phyloP scores from a whole-genome alignment of 2,888 invertebrate species.

The Rhagium mordax region DNA sequence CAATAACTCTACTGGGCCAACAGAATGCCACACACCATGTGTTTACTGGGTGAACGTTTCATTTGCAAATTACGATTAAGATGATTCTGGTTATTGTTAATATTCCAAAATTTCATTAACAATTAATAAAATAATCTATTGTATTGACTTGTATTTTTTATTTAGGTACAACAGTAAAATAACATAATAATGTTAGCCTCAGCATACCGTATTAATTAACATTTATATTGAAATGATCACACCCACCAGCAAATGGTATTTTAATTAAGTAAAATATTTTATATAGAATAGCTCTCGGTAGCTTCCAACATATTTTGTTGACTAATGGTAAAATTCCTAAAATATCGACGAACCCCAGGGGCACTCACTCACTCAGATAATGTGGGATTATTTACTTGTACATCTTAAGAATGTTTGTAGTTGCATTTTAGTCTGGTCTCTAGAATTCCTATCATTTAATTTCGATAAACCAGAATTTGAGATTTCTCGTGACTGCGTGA shows the following conservation, averaged over 20 bases:
- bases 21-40: too few relatives aligned
- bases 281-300: constrained; percentile 54
- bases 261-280: constrained; percentile 55
- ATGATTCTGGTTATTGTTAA: too few relatives aligned
- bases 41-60: too few relatives aligned
- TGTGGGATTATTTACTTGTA: constrained; percentile 43
- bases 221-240: background rate
- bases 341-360: constrained; percentile 53
- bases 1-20: too few relatives aligned
- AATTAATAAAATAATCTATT: too few relatives aligned
- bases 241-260: constrained; percentile 34
- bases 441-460: constrained; percentile 46
- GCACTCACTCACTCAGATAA: constrained; percentile 41
- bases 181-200: too few relatives aligned
- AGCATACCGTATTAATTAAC: too few relatives aligned
- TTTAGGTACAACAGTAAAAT: too few relatives aligned
- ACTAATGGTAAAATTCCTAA: constrained; percentile 59
- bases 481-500: constrained; percentile 11
- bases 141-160: too few relatives aligned
- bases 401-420: constrained; percentile 53
- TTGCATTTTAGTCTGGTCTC: constrained; percentile 50
- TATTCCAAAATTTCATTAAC: too few relatives aligned
- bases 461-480: constrained; percentile 38
- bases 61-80: too few relatives aligned
- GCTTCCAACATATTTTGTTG: constrained; percentile 56